phyloP scores from a whole-genome alignment of 2,113 vertebrate species.

The Epinephelus cyanopodus region DNA sequence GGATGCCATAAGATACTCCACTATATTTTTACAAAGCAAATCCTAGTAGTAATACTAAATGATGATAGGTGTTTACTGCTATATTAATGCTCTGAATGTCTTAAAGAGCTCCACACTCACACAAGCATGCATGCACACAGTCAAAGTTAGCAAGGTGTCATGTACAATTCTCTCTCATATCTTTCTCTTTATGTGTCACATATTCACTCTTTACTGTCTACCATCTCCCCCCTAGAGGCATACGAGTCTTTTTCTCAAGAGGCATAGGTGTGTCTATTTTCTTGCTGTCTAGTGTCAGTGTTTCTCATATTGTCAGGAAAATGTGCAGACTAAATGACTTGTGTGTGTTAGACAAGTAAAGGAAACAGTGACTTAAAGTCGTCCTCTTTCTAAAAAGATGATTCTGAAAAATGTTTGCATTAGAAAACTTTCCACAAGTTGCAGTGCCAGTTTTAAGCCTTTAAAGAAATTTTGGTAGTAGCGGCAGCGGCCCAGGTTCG shows the following conservation, averaged over 20 bases:
- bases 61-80: no score
- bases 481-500: no score
- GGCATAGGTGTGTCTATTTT: not conserved
- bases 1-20: no score
- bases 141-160: not conserved
- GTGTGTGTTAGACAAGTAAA: not conserved
- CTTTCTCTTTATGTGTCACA: not conserved
- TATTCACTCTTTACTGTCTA: conserved; percentile 11
- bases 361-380: not conserved
- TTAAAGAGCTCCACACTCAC: not conserved
- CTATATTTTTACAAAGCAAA: no score
- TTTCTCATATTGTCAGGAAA: not conserved
- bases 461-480: not conserved
- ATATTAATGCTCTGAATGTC: no score
- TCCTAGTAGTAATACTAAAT: no score
- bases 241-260: not conserved
- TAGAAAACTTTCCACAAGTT: not conserved
- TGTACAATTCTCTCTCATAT: not conserved
- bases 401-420: no score
- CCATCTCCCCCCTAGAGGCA: not conserved
- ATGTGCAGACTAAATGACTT: not conserved
- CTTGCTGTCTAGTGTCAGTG: not conserved
- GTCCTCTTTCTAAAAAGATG: not conserved
- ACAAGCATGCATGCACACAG: not conserved
- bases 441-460: not conserved